Conservation (phyloP, 2,888 invertebrate genomes). For the Neocrepidodera transversa region DNA sequence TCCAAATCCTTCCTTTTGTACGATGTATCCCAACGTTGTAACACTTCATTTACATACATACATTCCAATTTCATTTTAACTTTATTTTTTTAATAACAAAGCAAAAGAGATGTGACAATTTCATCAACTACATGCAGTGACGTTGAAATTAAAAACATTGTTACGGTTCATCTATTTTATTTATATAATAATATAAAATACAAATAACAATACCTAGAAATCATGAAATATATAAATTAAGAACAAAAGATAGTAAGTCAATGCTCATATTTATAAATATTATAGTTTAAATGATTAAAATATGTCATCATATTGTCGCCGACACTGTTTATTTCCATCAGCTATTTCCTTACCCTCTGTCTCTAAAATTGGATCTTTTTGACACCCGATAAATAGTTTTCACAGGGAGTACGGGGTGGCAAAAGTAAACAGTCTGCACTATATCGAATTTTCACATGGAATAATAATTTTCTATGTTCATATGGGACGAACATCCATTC, state of each 20-base stretch:
- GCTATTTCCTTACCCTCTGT: slow-evolving; percentile 44
- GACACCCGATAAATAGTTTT: slow-evolving; percentile 50
- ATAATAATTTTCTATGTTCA: slow-evolving; percentile 37
- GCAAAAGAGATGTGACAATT: no score
- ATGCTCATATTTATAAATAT: no score
- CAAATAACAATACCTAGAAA: no score
- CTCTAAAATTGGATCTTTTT: slow-evolving; percentile 50
- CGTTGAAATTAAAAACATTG: no score
- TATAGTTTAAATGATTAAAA: no score
- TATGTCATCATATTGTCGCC: no score
- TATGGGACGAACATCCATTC: slow-evolving; percentile 34
- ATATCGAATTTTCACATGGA: slow-evolving; percentile 35
- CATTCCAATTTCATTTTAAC: not conserved
- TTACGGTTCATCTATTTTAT: no score
- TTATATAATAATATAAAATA: no score
- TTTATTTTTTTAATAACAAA: not conserved
- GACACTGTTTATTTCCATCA: slow-evolving; percentile 33
- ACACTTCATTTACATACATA: slow-evolving; percentile 7
- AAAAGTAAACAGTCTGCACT: slow-evolving; percentile 35
- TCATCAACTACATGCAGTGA: no score
- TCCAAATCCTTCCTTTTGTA: slow-evolving; percentile 6
- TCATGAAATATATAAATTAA: no score
- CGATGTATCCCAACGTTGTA: not conserved
- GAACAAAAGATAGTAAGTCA: no score
- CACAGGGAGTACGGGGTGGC: slow-evolving; percentile 42